Conservation (phyloP, 2,113 vertebrate species). For the Stegostoma tigrinum region DNA sequence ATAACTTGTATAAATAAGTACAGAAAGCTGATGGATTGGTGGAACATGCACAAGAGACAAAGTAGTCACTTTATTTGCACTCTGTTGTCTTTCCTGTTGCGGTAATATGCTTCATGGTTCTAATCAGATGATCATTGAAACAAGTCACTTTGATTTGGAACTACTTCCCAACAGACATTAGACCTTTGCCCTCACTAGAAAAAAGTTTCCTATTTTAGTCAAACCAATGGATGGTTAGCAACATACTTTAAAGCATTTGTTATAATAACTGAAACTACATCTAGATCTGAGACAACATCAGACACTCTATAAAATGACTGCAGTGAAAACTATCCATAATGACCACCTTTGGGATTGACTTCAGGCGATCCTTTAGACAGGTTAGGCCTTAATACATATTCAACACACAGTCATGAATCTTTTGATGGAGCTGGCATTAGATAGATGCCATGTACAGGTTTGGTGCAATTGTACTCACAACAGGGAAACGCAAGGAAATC, state of each 20-base stretch:
- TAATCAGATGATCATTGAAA: slow-evolving; percentile 34
- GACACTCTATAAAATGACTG: slow-evolving; percentile 33
- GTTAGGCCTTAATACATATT: slow-evolving; percentile 33
- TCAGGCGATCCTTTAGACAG: slow-evolving; percentile 35
- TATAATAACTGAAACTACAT: slow-evolving; percentile 34
- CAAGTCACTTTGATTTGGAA: slow-evolving; percentile 24
- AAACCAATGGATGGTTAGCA: slow-evolving; percentile 26
- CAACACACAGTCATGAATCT: background rate
- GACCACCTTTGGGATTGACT: slow-evolving; percentile 28
- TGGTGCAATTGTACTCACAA: slow-evolving; percentile 12
- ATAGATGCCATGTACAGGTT: slow-evolving; percentile 13
- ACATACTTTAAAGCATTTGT: slow-evolving; percentile 22
- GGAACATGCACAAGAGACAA: background rate
- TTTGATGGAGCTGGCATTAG: slow-evolving; percentile 6
- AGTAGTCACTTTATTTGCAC: background rate
- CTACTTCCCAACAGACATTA: slow-evolving; percentile 11
- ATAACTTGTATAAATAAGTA: background rate
- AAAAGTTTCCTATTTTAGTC: slow-evolving; percentile 25
- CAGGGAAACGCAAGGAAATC: background rate
- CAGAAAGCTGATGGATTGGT: background rate
- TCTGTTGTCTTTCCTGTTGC: background rate
- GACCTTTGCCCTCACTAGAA: slow-evolving; percentile 24
- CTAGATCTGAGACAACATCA: slow-evolving; percentile 9
- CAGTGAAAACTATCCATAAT: slow-evolving; percentile 31
- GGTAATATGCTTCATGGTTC: background rate